These are phyloP conservation scores for Prietella phreatophila DNA, from an alignment of 2,113 vertebrate genomes.

Conservation along the genomic window DNA sequence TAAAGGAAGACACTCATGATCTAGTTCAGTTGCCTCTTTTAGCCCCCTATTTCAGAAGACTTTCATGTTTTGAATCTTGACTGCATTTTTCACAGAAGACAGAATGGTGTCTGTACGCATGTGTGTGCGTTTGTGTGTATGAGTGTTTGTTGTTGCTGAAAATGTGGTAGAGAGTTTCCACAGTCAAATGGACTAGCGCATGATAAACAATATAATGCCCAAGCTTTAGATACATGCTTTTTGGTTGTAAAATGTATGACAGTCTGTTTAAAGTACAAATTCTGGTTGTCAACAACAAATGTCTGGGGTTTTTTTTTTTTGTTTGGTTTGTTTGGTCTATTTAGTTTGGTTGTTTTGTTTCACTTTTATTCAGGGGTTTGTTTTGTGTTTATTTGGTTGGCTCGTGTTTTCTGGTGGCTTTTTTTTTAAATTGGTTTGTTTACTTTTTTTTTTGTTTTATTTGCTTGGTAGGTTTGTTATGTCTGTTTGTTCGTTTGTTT, in stretches of 20 bases:
- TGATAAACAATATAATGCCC: too few relatives aligned
- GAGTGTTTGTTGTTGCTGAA: not conserved
- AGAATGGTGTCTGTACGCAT: conserved; percentile 44
- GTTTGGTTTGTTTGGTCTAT: not conserved
- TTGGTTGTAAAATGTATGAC: not conserved
- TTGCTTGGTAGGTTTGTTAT: not conserved
- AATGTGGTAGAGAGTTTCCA: not conserved
- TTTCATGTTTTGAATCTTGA: conserved; percentile 29
- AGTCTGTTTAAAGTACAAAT: not conserved
- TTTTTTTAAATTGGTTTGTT: too few relatives aligned
- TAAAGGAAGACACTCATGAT: conserved; percentile 37
- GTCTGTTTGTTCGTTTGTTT: not conserved
- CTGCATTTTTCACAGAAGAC: conserved; percentile 20
- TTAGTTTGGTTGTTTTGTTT: not conserved
- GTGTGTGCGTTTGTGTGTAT: conserved; percentile 32
- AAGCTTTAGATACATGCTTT: not conserved
- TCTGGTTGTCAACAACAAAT: not conserved
- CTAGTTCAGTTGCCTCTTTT: conserved; percentile 44
- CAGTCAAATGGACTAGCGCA: not conserved
- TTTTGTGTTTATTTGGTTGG: not conserved
- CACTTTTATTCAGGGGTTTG: not conserved
- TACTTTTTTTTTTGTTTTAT: too few relatives aligned
- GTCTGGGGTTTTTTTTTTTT: too few relatives aligned
- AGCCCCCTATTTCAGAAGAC: conserved; percentile 28
- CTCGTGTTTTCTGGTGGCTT: not conserved